Evolutionary conservation across 1,140 invertebrate genomes (phyloP).

Genomic region (Euwallacea similis): DNA sequence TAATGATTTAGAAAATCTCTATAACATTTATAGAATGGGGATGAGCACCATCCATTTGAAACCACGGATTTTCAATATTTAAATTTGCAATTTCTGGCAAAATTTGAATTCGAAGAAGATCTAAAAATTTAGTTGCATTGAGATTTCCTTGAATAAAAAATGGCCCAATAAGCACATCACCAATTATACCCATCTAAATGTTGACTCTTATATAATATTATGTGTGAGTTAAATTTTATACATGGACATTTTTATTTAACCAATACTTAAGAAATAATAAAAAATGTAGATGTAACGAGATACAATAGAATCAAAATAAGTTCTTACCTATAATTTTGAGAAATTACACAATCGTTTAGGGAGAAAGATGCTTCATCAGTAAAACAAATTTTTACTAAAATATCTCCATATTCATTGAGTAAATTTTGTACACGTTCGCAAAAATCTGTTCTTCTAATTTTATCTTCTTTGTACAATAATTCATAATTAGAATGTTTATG

Average conservation of each 20-base stretch:
- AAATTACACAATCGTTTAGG: conserved; percentile 1
- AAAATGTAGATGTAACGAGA: too few species aligned
- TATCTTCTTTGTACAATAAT: too few species aligned
- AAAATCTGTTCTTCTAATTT: too few species aligned
- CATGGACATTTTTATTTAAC: too few species aligned
- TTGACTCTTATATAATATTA: not conserved
- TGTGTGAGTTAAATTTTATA: not conserved
- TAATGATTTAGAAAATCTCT: not conserved
- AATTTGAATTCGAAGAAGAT: conserved; percentile 9
- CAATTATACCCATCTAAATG: conserved; percentile 5
- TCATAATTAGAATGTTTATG: conserved; percentile 2
- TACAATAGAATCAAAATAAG: too few species aligned
- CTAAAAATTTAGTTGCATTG: not conserved
- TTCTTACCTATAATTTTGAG: too few species aligned
- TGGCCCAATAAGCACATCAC: conserved; percentile 1
- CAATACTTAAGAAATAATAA: too few species aligned
- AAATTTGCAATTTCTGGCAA: conserved; percentile 6
- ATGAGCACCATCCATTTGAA: conserved; percentile 4
- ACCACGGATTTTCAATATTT: too few species aligned
- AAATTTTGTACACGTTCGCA: too few species aligned
- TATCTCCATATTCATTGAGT: too few species aligned
- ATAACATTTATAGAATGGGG: conserved; percentile 4
- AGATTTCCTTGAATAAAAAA: too few species aligned
- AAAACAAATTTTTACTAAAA: too few species aligned
- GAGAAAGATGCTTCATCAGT: conserved; percentile 2